Evolutionary conservation across 53 echinoderm and acorn worm species (phyloP), one percentile per base, ranked within the genome.

Genomic region (Echinometra lucunter): DNA sequence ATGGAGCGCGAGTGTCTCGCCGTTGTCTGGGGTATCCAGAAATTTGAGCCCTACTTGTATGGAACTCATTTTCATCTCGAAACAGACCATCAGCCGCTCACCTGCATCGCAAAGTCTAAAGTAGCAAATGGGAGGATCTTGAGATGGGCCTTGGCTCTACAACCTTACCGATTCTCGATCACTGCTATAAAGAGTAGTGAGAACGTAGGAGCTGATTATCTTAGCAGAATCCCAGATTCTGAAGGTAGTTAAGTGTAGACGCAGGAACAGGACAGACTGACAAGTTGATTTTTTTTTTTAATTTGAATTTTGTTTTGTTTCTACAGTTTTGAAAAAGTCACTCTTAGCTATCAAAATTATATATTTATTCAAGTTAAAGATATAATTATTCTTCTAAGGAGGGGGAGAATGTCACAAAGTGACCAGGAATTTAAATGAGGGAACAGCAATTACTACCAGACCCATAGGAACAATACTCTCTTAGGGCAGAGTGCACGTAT

Each of bases 181-280:
- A 44, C 91, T 21, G 95, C 87, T 2, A 82, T 95, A 0, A 95
- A 95, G 37, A 89, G 95, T 1, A 11, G 17, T 2, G 92, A 95
- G 17, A 95, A 95, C 37, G 23, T 91, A 19, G 95, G 70, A 2
- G 95, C 91, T 16, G 95, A 95, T 66, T 91, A 19, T 27, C 66
- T 91, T 0, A 95, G 95, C 27, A 56, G 95, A 12, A 83, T 80
- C 0, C 28, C 67, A 32, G 67, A 67, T 30, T 5, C n/a, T 0
- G 5, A 28, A n/a, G 7, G 28, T 12, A 28, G 0, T 27, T 1
- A n/a, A 6, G 4, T 66, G 2, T 66, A 4, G 3, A 7, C 0
- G 0, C 4, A 66, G 28, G 5, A 6, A n/a, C n/a, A 12, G 19
- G 9, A 30, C 6, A 30, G 0, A n/a, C 1, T 67, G 5, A 28